phyloP scores from a whole-genome alignment of 2,888 invertebrate genomes.

The Drosophila maculinotata region DNA sequence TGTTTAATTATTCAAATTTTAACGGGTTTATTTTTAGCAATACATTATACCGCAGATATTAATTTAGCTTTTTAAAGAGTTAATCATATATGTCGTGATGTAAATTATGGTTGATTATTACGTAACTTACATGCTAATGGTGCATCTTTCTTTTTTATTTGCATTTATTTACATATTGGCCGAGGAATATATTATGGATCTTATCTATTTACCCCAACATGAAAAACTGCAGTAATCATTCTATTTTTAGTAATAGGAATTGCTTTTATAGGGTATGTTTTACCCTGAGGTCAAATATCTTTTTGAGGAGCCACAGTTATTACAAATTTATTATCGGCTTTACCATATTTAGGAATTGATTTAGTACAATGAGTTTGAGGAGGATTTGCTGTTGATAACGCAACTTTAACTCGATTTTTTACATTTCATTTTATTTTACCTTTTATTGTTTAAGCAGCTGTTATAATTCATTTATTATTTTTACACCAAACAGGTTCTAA shows the following conservation, averaged over 20 bases:
- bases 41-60: conserved; percentile 89
- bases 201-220: conserved; percentile 87
- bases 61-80: conserved; percentile 89
- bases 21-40: conserved; percentile 89
- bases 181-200: conserved; percentile 88
- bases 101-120: no score
- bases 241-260: conserved; percentile 89
- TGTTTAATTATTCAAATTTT: no score
- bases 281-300: conserved; percentile 93
- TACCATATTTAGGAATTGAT: conserved; percentile 88
- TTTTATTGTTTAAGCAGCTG: conserved; percentile 88
- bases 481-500: conserved; percentile 89
- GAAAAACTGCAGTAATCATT: conserved; percentile 88
- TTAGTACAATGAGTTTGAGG: conserved; percentile 91
- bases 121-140: no score
- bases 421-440: conserved; percentile 90
- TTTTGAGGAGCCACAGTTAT: conserved; percentile 90
- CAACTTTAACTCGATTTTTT: conserved; percentile 91
- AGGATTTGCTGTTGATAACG: conserved; percentile 90
- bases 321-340: conserved; percentile 88
- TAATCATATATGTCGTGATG: conserved; percentile 89
- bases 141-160: no score
- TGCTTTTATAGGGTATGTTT: conserved; percentile 91
- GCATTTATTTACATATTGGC: conserved; percentile 90
- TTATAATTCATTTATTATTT: conserved; percentile 88